Conservation (phyloP, 2,888 invertebrate species). For the Leptopilina myrica region DNA sequence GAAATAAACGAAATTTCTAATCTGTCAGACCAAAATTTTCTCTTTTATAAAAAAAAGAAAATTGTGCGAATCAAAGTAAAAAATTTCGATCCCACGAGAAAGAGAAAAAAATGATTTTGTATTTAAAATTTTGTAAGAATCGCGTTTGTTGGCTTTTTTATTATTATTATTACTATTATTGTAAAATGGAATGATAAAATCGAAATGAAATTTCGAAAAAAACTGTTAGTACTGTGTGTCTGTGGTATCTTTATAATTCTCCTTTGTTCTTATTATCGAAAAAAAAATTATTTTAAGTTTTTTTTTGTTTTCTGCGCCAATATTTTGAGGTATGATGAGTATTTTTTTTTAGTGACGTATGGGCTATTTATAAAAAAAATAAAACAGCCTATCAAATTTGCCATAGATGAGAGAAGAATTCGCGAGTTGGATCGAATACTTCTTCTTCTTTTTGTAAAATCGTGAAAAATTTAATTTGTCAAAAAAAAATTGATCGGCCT, state of each 20-base stretch:
- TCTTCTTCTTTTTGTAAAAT: conserved; percentile 27
- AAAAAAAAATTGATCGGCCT: conserved; percentile 54
- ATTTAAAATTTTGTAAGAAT: conserved; percentile 23
- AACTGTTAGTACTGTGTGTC: conserved; percentile 36
- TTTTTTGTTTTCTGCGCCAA: conserved; percentile 60
- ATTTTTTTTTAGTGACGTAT: conserved; percentile 60
- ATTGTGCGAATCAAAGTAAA: conserved; percentile 9
- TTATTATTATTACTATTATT: conserved; percentile 8
- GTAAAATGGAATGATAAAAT: conserved; percentile 33
- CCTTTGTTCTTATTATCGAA: conserved; percentile 55
- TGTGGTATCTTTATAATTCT: conserved; percentile 44
- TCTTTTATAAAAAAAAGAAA: not conserved
- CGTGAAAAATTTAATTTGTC: not conserved
- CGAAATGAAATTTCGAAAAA: conserved; percentile 31
- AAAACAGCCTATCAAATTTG: not conserved
- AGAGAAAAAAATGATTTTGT: conserved; percentile 1
- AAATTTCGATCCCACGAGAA: not conserved
- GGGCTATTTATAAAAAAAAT: conserved; percentile 1
- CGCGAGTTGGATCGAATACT: conserved; percentile 21
- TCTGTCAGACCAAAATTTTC: not conserved
- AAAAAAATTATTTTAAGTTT: conserved; percentile 53
- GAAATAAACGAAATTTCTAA: not conserved
- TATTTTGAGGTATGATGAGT: conserved; percentile 62
- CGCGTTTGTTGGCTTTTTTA: conserved; percentile 29
- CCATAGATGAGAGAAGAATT: conserved; percentile 1